These are phyloP conservation scores for Drosophila burlai DNA, from an alignment of 1,140 invertebrate species.

Conservation along the genomic window DNA sequence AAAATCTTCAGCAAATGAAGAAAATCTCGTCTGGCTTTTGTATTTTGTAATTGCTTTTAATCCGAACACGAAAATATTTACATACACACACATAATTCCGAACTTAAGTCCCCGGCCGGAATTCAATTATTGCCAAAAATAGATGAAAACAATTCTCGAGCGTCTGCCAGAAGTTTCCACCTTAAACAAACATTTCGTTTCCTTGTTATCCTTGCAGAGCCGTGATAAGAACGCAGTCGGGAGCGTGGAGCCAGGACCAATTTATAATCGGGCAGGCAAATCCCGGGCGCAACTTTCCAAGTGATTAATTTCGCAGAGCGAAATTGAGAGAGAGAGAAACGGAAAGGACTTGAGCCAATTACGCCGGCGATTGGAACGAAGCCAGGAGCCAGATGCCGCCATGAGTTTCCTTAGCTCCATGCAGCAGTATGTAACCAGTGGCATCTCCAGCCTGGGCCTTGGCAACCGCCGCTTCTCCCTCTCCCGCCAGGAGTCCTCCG, in stretches of 20 bases:
- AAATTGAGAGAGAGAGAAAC: background rate
- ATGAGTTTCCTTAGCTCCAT: slow-evolving; percentile 94
- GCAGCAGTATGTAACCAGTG: slow-evolving; percentile 92
- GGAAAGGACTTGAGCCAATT: slow-evolving; percentile 70
- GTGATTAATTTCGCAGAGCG: slow-evolving; percentile 72
- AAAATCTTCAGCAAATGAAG: slow-evolving; percentile 17
- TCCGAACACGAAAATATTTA: slow-evolving; percentile 30
- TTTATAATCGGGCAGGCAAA: slow-evolving; percentile 73
- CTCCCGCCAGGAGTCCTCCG: slow-evolving; percentile 88
- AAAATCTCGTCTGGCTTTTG: slow-evolving; percentile 15
- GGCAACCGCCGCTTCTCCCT: slow-evolving; percentile 91
- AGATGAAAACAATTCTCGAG: slow-evolving; percentile 43
- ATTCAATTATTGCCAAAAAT: slow-evolving; percentile 71
- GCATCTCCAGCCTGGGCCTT: slow-evolving; percentile 91
- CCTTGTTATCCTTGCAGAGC: slow-evolving; percentile 58
- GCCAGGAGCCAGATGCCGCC: slow-evolving; percentile 69
- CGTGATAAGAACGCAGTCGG: slow-evolving; percentile 32
- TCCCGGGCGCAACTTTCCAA: slow-evolving; percentile 70
- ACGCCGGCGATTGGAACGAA: slow-evolving; percentile 46
- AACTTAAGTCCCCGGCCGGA: slow-evolving; percentile 34
- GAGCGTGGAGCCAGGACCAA: slow-evolving; percentile 27
- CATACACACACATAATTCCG: slow-evolving; percentile 23
- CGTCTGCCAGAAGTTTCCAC: slow-evolving; percentile 30
- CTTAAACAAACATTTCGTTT: slow-evolving; percentile 38
- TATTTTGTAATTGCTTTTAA: slow-evolving; percentile 57